phyloP scores from a whole-genome alignment of 2,113 vertebrate species.

The Malurus elegans region DNA sequence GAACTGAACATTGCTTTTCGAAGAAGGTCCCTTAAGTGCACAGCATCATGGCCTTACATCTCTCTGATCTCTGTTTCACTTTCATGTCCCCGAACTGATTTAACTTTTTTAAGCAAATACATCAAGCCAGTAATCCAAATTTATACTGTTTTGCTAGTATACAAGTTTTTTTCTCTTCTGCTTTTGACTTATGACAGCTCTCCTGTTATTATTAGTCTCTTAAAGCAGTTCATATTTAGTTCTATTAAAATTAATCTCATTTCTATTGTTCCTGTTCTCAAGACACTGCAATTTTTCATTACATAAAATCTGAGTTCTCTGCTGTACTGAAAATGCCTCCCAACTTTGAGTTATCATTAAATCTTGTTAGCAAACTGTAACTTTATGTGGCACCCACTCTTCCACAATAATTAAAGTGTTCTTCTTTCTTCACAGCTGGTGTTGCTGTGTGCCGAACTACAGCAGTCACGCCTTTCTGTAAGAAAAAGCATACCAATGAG shows the following conservation, averaged over 20 bases:
- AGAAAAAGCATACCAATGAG: not conserved
- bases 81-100: not conserved
- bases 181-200: not conserved
- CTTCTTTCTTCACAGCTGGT: not conserved
- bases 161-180: not conserved
- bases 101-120: not conserved
- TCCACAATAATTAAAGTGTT: slow-evolving; percentile 24
- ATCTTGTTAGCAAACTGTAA: slow-evolving; percentile 14
- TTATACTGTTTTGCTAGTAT: not conserved
- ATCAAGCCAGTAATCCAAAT: not conserved
- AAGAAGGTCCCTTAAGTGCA: not conserved
- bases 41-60: not conserved
- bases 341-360: slow-evolving; percentile 2
- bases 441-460: not conserved
- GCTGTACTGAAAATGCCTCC: not conserved
- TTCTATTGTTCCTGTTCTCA: not conserved
- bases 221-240: not conserved
- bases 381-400: not conserved
- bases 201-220: not conserved
- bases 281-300: not conserved
- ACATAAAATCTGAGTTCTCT: not conserved
- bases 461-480: not conserved
- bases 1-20: not conserved
- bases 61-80: not conserved
- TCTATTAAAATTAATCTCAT: not conserved